Percentiles rank a stretch among this genome's conserved stretches.
These are phyloP conservation scores for Baronia brevicornis DNA, from an alignment of 2,888 invertebrate genomes.

Conservation along the genomic window DNA sequence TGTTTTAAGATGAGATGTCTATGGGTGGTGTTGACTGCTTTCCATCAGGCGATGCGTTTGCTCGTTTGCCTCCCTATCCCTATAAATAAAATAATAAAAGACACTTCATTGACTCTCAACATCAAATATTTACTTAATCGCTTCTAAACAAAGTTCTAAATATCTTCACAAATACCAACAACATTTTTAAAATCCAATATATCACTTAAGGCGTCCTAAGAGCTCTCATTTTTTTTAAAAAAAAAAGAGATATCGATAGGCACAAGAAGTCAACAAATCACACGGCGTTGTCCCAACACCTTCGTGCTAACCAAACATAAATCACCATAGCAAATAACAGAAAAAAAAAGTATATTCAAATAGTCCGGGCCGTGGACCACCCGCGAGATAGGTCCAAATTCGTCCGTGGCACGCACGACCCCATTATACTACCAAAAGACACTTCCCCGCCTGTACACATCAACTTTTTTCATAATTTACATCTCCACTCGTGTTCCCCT, in stretches of 20 bases:
- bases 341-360: constrained; percentile 59
- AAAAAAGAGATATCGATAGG: constrained; percentile 46
- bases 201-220: too few species aligned
- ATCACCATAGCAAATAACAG: constrained; percentile 67
- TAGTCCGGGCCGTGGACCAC: constrained; percentile 61
- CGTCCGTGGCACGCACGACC: constrained; percentile 53
- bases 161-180: too few species aligned
- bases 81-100: too few species aligned
- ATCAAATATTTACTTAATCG: too few species aligned
- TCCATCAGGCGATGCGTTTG: too few species aligned
- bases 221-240: constrained; percentile 5
- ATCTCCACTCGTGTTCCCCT: constrained; percentile 37
- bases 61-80: too few species aligned
- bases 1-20: too few species aligned
- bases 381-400: constrained; percentile 51
- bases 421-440: constrained; percentile 66
- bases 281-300: constrained; percentile 60
- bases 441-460: constrained; percentile 45
- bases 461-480: constrained; percentile 65
- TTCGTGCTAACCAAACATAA: constrained; percentile 65
- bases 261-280: constrained; percentile 62
- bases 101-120: too few species aligned
- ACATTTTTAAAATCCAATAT: too few species aligned
- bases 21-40: too few species aligned
- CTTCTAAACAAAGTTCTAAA: too few species aligned